Evolutionary conservation across 2,113 vertebrate genomes (phyloP).

Genomic region (Nicator chloris): DNA sequence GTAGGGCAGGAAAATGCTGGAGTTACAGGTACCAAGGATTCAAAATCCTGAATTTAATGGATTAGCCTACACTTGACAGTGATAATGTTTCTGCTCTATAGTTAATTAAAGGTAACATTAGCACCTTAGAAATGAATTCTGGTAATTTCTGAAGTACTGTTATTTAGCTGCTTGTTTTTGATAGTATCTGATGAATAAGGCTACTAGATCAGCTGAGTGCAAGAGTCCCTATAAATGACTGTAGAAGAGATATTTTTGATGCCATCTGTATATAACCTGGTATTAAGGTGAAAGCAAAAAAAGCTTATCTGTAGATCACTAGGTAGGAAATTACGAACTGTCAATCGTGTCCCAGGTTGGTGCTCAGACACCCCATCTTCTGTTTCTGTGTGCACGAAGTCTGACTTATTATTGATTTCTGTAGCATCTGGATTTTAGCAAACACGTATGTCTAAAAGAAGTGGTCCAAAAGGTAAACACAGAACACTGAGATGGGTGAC

Average conservation of each 20-base stretch:
- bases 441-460: background rate
- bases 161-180: background rate
- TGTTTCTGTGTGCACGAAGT: background rate
- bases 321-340: conserved; percentile 50
- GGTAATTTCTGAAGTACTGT: background rate
- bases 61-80: background rate
- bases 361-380: background rate
- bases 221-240: background rate
- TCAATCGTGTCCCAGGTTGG: conserved; percentile 28
- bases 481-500: background rate
- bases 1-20: background rate
- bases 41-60: background rate
- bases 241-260: background rate
- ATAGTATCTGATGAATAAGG: background rate
- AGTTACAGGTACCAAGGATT: background rate
- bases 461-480: background rate
- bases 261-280: background rate
- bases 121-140: background rate
- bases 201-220: background rate
- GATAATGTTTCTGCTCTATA: background rate
- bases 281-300: background rate
- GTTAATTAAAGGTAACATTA: background rate
- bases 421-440: conserved; percentile 42
- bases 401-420: conserved; percentile 28
- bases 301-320: background rate